A percentile compares a stretch with the other conserved stretches of the same genome.
These are phyloP conservation scores for Sericinus montela DNA, from an alignment of 2,888 invertebrate species.

Conservation along the genomic window DNA sequence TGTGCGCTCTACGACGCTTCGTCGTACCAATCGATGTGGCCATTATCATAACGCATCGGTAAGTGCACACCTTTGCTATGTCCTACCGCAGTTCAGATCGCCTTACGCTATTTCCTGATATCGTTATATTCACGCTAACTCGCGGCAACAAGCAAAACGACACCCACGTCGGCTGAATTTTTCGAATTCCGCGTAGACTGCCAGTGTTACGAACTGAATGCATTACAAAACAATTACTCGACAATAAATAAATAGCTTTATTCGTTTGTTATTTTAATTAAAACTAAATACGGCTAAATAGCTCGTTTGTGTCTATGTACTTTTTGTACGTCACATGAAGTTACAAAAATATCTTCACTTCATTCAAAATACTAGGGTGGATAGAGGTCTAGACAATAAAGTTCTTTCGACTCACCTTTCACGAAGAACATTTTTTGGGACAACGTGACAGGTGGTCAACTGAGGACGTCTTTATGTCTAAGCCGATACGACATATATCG, in stretches of 20 bases:
- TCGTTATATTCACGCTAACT: slow-evolving; percentile 34
- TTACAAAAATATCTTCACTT: too few relatives aligned
- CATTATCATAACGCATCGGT: slow-evolving; percentile 6
- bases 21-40: slow-evolving; percentile 4
- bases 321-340: too few relatives aligned
- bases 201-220: slow-evolving; percentile 4
- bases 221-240: neutral
- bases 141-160: slow-evolving; percentile 27
- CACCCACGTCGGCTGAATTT: slow-evolving; percentile 32
- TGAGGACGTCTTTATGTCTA: too few relatives aligned
- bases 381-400: too few relatives aligned
- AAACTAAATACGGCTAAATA: too few relatives aligned
- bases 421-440: too few relatives aligned
- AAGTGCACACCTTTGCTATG: slow-evolving; percentile 12
- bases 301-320: too few relatives aligned
- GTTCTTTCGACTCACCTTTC: too few relatives aligned
- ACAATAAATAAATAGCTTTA: neutral
- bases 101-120: slow-evolving; percentile 37
- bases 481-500: too few relatives aligned
- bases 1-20: neutral
- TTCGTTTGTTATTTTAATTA: neutral
- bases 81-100: slow-evolving; percentile 24
- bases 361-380: too few relatives aligned
- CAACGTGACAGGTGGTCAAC: too few relatives aligned
- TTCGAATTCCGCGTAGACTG: slow-evolving; percentile 33